phyloP scores from a whole-genome alignment of 2,888 invertebrate genomes.

The Brenthis ino region DNA sequence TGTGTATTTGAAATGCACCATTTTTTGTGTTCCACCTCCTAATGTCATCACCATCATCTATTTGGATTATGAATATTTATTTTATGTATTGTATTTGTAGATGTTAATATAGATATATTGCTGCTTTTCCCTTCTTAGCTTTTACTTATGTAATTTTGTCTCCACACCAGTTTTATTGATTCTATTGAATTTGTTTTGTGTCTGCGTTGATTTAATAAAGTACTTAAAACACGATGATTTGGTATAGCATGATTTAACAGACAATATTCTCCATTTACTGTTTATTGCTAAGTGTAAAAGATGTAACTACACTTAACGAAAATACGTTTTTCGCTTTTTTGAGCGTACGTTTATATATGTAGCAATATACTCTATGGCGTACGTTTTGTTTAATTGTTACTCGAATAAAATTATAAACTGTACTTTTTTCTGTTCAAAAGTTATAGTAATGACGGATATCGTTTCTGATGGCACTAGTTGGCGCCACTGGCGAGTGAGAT shows the following conservation, averaged over 20 bases:
- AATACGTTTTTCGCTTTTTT: too few relatives aligned
- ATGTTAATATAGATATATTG: constrained; percentile 27
- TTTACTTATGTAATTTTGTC: constrained; percentile 38
- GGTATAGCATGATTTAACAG: constrained; percentile 5
- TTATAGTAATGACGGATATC: too few relatives aligned
- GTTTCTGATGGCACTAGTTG: too few relatives aligned
- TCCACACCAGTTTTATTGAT: constrained; percentile 45
- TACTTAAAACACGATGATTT: constrained; percentile 43
- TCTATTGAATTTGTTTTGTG: constrained; percentile 46
- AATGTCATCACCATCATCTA: constrained; percentile 17
- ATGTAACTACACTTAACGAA: too few relatives aligned
- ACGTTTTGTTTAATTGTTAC: too few relatives aligned
- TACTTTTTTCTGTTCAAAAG: too few relatives aligned
- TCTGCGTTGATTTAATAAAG: constrained; percentile 51
- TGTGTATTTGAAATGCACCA: background rate
- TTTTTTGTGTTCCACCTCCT: constrained; percentile 32
- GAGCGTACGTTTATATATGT: too few relatives aligned
- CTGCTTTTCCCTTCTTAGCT: constrained; percentile 33
- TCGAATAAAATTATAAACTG: too few relatives aligned
- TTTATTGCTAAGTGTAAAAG: too few relatives aligned
- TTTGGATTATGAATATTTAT: constrained; percentile 23
- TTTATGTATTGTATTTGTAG: constrained; percentile 28
- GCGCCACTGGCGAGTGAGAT: too few relatives aligned
- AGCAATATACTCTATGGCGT: too few relatives aligned
- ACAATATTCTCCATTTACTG: background rate